Evolutionary conservation across 2,113 vertebrate genomes (phyloP), one percentile per base, ranked within the genome.

Genomic region (Thinocorus orbignyianus): DNA sequence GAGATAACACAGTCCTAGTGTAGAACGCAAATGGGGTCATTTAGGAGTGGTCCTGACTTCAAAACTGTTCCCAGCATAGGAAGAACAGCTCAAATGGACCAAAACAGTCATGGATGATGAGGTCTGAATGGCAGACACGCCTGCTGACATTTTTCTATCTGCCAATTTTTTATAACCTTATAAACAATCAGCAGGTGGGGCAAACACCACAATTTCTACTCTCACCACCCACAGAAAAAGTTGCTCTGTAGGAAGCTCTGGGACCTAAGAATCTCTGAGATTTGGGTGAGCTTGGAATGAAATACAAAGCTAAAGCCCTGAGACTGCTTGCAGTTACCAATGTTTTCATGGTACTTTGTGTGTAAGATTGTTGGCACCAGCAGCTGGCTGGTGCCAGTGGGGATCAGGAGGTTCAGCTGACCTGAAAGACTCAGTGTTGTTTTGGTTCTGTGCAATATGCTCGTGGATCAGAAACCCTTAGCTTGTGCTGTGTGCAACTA

Each of bases 121-220:
- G 33, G 48, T 90, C 66, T 93, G 62, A 81, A 94, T 52, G 26
- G 76, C 52, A 90, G 92, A 94, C 79, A 93, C 2, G 8, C 41
- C 88, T 60, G 58, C 62, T 96, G 95, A 95, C 86, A 77, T 86
- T 96, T 93, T 96, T 79, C 51, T 74, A 81, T 79, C 71, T 92
- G 93, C 82, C 93, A 93, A 15, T 92, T 88, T 97, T 85, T 82
- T 90, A 87, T 96, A 93, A 58, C 39, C 41, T 95, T 88, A 61
- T 92, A 93, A 96, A 87, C 93, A 95, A 95, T 94, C 49, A 73
- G 70, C 79, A 64, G 46, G 49, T 81, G 64, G 72, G 82, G 33
- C n/a, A 79, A 81, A 81, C 64, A 82, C 46, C 12, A 46, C 60
- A 76, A 92, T 88, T 93, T 74, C 66, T 90, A n/a, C 52, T 95